These are phyloP conservation scores for Andrena bucephala DNA, from an alignment of 2,888 invertebrate species.

Conservation along the genomic window DNA sequence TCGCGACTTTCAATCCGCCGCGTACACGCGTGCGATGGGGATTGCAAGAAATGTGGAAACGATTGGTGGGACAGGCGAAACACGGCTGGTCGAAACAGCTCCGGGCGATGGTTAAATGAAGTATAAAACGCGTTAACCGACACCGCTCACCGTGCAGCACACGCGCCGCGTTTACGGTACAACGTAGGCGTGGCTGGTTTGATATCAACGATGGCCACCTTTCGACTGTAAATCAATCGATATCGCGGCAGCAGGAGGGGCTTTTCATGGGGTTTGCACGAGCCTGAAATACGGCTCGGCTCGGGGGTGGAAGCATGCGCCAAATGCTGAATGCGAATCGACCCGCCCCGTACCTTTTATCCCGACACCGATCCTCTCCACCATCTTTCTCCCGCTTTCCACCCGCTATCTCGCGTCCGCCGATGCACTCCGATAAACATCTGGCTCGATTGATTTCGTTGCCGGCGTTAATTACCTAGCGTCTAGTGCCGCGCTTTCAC, in stretches of 20 bases:
- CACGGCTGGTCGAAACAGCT: constrained; percentile 10
- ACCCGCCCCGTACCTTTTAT: constrained; percentile 80
- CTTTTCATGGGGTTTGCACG: constrained; percentile 70
- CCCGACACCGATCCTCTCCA: constrained; percentile 63
- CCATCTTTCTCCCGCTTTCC: constrained; percentile 53
- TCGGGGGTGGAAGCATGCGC: constrained; percentile 80
- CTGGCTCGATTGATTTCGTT: constrained; percentile 60
- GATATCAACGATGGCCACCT: constrained; percentile 85
- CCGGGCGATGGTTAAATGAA: constrained; percentile 61
- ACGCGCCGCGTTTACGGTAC: constrained; percentile 64
- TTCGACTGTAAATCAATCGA: constrained; percentile 85
- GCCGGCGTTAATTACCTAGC: constrained; percentile 49
- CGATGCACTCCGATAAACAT: constrained; percentile 58
- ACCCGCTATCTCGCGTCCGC: constrained; percentile 8
- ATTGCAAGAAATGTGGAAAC: constrained; percentile 6
- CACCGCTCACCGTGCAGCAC: constrained; percentile 56
- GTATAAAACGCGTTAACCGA: constrained; percentile 63
- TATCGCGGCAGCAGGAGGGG: constrained; percentile 78
- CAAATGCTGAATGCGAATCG: constrained; percentile 78
- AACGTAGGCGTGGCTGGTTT: constrained; percentile 83
- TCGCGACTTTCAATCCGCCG: not conserved
- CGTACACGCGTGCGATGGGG: not conserved
- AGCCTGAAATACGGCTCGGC: constrained; percentile 59
- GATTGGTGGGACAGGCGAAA: not conserved
- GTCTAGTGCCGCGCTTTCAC: constrained; percentile 25